Evolutionary conservation across 2,888 invertebrate genomes (phyloP).

Genomic region (Macrosoma leucophasiata): DNA sequence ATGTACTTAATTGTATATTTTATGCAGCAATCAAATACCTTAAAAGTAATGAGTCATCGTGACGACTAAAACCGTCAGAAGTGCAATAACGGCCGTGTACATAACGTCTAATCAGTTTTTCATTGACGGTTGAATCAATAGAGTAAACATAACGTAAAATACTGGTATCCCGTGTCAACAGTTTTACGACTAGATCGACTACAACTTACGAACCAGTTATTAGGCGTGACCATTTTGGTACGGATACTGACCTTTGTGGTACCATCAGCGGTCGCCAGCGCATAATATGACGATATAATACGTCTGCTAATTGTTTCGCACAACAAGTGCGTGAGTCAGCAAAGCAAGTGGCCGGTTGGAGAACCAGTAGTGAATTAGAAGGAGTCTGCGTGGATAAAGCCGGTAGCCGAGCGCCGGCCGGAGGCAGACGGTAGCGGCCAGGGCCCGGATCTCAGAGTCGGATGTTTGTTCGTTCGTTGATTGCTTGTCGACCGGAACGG

Average conservation of each 20-base stretch:
- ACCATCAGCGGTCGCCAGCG: slow-evolving; percentile 55
- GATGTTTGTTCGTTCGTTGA: slow-evolving; percentile 33
- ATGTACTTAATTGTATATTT: no score
- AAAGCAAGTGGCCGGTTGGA: slow-evolving; percentile 46
- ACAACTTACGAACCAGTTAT: slow-evolving; percentile 74
- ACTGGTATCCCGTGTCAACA: slow-evolving; percentile 66
- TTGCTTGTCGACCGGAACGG: slow-evolving; percentile 32
- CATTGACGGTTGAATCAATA: slow-evolving; percentile 59
- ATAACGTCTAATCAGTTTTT: slow-evolving; percentile 33
- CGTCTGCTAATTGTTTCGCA: slow-evolving; percentile 68
- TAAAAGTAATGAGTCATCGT: background rate
- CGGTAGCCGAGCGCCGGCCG: slow-evolving; percentile 23
- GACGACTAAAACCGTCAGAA: background rate
- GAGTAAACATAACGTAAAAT: slow-evolving; percentile 68
- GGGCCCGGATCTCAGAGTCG: slow-evolving; percentile 35
- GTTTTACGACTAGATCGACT: slow-evolving; percentile 68
- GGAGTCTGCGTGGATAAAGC: no score
- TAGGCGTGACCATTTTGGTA: slow-evolving; percentile 75
- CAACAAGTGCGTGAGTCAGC: slow-evolving; percentile 62
- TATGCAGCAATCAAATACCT: no score
- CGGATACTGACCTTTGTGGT: slow-evolving; percentile 74
- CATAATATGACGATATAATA: slow-evolving; percentile 55
- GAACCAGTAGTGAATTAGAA: slow-evolving; percentile 22
- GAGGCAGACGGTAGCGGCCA: slow-evolving; percentile 35
- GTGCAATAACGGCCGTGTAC: slow-evolving; percentile 11